Evolutionary conservation across 2,113 vertebrate species (phyloP).

Genomic region (Oreochromis aureus): DNA sequence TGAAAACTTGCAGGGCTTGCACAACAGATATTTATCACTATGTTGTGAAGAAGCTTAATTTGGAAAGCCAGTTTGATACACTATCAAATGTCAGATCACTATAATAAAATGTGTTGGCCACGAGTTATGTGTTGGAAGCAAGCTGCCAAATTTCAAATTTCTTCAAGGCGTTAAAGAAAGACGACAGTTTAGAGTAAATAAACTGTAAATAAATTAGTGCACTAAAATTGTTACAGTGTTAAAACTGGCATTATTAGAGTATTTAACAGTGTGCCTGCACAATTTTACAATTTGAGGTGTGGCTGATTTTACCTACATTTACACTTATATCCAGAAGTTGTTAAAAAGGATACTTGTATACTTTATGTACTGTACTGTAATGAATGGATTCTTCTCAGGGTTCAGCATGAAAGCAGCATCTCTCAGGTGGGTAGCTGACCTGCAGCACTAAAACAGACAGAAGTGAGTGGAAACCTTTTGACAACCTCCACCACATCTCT

Average conservation of each 20-base stretch:
- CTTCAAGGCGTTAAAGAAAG: neutral
- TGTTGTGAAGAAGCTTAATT: neutral
- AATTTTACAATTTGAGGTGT: neutral
- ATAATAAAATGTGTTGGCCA: neutral
- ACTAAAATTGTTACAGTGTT: neutral
- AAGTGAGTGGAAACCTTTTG: constrained; percentile 24
- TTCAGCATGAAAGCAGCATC: constrained; percentile 47
- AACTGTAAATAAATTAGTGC: neutral
- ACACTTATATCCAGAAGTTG: neutral
- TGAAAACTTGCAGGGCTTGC: neutral
- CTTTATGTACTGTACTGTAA: neutral
- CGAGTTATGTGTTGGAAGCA: neutral
- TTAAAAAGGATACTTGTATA: neutral
- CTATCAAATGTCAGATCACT: neutral
- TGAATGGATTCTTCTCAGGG: neutral
- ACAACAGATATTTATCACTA: neutral
- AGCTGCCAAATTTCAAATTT: neutral
- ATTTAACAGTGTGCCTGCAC: neutral
- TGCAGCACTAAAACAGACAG: constrained; percentile 47
- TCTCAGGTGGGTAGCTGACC: constrained; percentile 35
- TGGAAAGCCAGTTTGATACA: neutral
- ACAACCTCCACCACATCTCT: neutral
- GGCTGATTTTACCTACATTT: neutral
- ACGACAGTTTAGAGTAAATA: neutral
- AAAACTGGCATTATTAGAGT: neutral